Conservation (phyloP, 2,888 invertebrate genomes). For the Morpho helenor region DNA sequence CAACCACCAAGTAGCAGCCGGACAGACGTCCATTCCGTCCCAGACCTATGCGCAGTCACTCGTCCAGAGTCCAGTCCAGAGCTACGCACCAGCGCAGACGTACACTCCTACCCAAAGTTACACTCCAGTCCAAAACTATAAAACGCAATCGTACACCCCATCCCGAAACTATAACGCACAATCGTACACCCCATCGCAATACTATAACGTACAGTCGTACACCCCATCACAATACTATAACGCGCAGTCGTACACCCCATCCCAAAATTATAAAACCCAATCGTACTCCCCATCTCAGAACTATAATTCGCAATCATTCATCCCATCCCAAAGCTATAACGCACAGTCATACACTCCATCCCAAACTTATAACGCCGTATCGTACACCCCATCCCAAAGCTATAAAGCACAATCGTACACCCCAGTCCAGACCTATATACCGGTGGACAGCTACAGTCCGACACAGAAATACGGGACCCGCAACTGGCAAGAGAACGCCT, state of each 20-base stretch:
- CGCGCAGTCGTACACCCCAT: constrained; percentile 1
- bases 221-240: not conserved
- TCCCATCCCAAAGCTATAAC: not conserved
- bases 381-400: not conserved
- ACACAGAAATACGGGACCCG: not conserved
- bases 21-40: constrained; percentile 5
- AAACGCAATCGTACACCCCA: constrained; percentile 2
- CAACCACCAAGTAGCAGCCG: constrained; percentile 4
- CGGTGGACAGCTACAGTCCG: constrained; percentile 3
- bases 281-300: not conserved
- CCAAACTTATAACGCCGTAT: too few species aligned
- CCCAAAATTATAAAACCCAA: too few species aligned
- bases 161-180: not conserved
- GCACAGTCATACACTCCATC: constrained; percentile 1
- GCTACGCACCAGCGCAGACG: constrained; percentile 8
- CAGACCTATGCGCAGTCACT: constrained; percentile 13
- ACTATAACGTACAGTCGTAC: constrained; percentile 4
- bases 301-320: not conserved
- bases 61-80: constrained; percentile 8
- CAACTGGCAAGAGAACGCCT: constrained; percentile 11
- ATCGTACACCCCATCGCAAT: constrained; percentile 1
- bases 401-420: constrained; percentile 10
- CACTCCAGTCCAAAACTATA: not conserved
- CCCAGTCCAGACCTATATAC: constrained; percentile 10
- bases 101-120: constrained; percentile 10